Conservation (phyloP, 2,888 invertebrate genomes). For the Luperina nickerlii region DNA sequence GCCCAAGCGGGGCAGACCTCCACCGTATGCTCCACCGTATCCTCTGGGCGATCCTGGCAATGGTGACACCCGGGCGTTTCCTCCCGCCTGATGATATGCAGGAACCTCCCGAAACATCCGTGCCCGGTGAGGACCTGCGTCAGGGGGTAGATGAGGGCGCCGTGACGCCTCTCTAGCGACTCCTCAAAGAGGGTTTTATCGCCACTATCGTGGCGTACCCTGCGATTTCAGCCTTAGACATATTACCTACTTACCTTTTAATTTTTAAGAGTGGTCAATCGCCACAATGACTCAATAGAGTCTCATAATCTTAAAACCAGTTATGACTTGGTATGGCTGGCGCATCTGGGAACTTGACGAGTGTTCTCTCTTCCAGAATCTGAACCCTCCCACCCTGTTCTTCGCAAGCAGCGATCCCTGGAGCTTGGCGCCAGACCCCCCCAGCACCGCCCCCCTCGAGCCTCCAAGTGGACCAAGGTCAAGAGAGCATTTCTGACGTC, state of each 20-base stretch:
- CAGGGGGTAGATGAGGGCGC: no score
- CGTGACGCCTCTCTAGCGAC: no score
- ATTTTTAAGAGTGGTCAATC: background rate
- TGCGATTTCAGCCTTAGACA: background rate
- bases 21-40: no score
- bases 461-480: constrained; percentile 94
- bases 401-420: constrained; percentile 87
- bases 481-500: constrained; percentile 93
- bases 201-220: no score
- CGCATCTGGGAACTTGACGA: constrained; percentile 45
- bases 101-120: no score
- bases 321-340: background rate
- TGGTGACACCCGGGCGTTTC: no score
- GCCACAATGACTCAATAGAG: background rate
- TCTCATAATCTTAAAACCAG: background rate
- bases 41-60: no score
- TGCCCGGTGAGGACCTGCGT: no score
- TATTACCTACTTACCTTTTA: background rate
- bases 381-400: constrained; percentile 84
- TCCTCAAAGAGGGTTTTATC: no score
- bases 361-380: constrained; percentile 77
- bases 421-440: constrained; percentile 87
- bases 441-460: constrained; percentile 88
- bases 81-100: no score
- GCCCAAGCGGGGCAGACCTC: no score